These are phyloP conservation scores for Penaeus chinensis DNA, from an alignment of 1,140 invertebrate species.

Conservation along the genomic window DNA sequence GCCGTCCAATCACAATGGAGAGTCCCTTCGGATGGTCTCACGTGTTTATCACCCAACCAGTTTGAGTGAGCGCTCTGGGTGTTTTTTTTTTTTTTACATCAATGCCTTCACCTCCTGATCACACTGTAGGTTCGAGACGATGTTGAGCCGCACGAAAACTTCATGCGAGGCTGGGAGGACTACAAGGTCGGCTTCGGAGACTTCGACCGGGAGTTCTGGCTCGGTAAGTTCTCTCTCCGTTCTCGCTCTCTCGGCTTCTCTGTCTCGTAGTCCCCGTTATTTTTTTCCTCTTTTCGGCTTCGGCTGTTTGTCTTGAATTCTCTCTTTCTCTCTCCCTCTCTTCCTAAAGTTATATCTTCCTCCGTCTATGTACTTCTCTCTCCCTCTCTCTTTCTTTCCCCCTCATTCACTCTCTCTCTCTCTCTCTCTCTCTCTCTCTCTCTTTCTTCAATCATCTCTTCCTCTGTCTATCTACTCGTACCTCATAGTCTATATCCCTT, in stretches of 20 bases:
- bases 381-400: conserved; percentile 29
- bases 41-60: too few relatives aligned
- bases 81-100: too few relatives aligned
- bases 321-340: neutral
- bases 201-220: conserved; percentile 66
- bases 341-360: neutral
- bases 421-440: conserved; percentile 30
- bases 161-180: conserved; percentile 65
- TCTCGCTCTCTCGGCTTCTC: neutral
- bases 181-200: conserved; percentile 66
- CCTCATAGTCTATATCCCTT: conserved; percentile 6
- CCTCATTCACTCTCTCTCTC: conserved; percentile 3
- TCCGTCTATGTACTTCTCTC: neutral
- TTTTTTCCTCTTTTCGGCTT: too few relatives aligned
- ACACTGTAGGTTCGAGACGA: conserved; percentile 63
- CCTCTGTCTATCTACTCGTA: conserved; percentile 12
- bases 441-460: conserved; percentile 15
- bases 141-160: conserved; percentile 65
- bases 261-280: too few relatives aligned
- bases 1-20: too few relatives aligned
- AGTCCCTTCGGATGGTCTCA: too few relatives aligned
- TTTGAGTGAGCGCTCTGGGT: too few relatives aligned
- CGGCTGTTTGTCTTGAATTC: neutral
- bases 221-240: conserved; percentile 54
- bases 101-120: neutral